phyloP scores from a whole-genome alignment of 1,140 invertebrate species.

The Aphelinus certus region DNA sequence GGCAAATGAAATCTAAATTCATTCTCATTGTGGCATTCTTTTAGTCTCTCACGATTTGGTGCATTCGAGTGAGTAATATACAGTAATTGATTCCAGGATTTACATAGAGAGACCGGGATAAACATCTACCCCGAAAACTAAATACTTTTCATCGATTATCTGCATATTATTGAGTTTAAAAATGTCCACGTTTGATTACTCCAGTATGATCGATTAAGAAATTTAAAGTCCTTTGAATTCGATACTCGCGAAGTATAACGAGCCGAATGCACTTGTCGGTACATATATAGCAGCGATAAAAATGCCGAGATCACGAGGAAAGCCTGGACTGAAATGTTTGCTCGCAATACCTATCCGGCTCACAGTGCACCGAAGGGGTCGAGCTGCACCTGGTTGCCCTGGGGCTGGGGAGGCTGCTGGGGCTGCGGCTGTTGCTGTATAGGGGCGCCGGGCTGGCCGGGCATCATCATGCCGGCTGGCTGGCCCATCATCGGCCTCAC shows the following conservation, averaged over 20 bases:
- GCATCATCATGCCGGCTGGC: conserved; percentile 53
- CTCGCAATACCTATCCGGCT: conserved; percentile 57
- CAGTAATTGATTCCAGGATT: not conserved
- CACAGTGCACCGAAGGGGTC: conserved; percentile 67
- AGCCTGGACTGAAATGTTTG: no score
- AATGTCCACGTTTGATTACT: no score
- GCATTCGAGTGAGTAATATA: conserved; percentile 22
- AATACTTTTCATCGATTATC: not conserved
- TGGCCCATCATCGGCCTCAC: conserved; percentile 62
- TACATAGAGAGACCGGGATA: no score
- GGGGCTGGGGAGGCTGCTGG: conserved; percentile 53
- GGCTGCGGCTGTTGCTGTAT: conserved; percentile 54
- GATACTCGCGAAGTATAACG: no score
- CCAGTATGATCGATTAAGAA: no score
- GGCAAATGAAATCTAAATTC: conserved; percentile 16
- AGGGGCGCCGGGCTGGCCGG: conserved; percentile 45
- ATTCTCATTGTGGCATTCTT: conserved; percentile 13
- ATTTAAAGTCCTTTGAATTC: no score
- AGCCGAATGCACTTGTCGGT: no score
- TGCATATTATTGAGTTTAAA: no score
- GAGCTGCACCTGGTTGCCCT: conserved; percentile 61
- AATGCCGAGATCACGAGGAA: no score
- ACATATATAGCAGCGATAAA: no score
- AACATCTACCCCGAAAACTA: not conserved
- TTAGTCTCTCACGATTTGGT: conserved; percentile 17